Evolutionary conservation across 2,888 invertebrate species (phyloP).

Genomic region (Junonia oenone): DNA sequence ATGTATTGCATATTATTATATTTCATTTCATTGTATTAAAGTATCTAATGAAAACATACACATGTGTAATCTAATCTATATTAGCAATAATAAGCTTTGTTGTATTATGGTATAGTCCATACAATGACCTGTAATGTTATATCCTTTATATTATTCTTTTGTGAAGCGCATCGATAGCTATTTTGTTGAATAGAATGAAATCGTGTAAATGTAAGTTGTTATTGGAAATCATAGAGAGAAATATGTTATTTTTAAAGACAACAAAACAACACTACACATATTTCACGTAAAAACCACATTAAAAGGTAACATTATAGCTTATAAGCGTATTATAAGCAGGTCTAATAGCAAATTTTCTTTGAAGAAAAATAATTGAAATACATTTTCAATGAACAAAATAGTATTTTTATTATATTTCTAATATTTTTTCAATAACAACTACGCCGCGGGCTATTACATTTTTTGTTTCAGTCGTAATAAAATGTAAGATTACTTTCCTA

Average conservation of each 20-base stretch:
- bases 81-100: constrained; percentile 14
- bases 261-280: too few species aligned
- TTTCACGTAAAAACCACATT: too few species aligned
- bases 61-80: not conserved
- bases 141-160: constrained; percentile 13
- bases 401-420: not conserved
- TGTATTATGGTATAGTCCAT: not conserved
- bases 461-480: not conserved
- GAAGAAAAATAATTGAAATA: not conserved
- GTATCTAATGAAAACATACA: too few species aligned
- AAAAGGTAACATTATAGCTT: too few species aligned
- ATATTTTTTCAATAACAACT: not conserved
- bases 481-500: not conserved
- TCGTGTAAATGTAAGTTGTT: constrained; percentile 4
- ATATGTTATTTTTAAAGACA: too few species aligned
- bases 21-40: too few species aligned
- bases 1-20: too few species aligned
- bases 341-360: too few species aligned
- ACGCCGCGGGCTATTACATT: not conserved
- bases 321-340: too few species aligned
- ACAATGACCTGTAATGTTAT: constrained; percentile 17
- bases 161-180: constrained; percentile 12
- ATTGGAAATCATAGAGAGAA: too few species aligned
- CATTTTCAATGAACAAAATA: not conserved
- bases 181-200: constrained; percentile 14